Base-by-base conservation (phyloP, 1,140 invertebrate genomes). In the Polyergus mexicanus region DNA sequence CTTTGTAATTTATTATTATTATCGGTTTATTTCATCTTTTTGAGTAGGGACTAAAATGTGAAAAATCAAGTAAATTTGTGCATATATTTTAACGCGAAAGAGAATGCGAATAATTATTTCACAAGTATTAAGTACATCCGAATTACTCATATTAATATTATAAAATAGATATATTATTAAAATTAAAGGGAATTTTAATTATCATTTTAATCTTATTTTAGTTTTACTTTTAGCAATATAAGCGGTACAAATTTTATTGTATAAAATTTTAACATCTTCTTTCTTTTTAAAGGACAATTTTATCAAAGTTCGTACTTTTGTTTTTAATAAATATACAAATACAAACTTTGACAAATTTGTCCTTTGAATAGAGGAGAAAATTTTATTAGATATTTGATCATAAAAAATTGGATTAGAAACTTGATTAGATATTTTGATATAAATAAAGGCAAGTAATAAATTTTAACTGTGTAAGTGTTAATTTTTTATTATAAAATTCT, bases 1-100 rank as follows among this genome's bases (percentile, higher is more conserved):
- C 28, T 77, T 77, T 58, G 44, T 65, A 41, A 60, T 65, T 44
- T 25, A 38, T 65, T 65, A 47, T 62, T 44, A 44, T 77, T 77
- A 77, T 77, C 75, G 75, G 28, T 44, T n/a, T 25, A 19, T 38
- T 47, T 47, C 25, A 77, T 65, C 75, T 77, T 76, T 63, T 28
- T 19, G 38, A 63, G 32, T 32, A 56, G 58, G 44, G 22, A 74
- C 28, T n/a, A 38, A 58, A 74, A 38, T 74, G n/a, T 58, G 32
- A 54, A 38, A 74, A 60, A 74, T 74, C n/a, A 74, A 74, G 38
- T 32, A 58, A 38, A 19, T n/a, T n/a, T 58, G 47, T 51, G 11
- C 58, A 74, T 58, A 54, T 74, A 19, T 58, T 58, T 74, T 74
- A 71, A n/a, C 13, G 3, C 25, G 41, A 6, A 19, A 51, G 2